phyloP scores from a whole-genome alignment of 2,888 invertebrate genomes.

The Tholera decimalis region DNA sequence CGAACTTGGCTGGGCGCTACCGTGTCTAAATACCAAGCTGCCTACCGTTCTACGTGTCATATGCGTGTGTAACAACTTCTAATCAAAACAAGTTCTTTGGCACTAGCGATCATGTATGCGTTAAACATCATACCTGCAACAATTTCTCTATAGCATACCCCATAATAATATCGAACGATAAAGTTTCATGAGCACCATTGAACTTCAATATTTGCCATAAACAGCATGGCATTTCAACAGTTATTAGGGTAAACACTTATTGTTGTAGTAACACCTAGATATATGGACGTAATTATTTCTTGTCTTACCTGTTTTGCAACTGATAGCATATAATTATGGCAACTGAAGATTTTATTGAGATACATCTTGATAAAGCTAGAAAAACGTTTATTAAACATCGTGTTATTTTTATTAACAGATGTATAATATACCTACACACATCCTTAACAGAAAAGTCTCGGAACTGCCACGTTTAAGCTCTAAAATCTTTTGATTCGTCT shows the following conservation, averaged over 20 bases:
- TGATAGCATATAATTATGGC: no score
- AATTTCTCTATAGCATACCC: slow-evolving; percentile 10
- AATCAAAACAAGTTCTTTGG: slow-evolving; percentile 3
- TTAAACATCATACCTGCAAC: slow-evolving; percentile 8
- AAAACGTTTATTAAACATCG: not conserved
- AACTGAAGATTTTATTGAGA: not conserved
- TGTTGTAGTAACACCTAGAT: slow-evolving; percentile 30
- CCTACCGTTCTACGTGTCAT: not conserved
- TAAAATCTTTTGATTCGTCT: not conserved
- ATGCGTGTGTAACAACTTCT: not conserved
- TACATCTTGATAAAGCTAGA: not conserved
- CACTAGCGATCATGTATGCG: slow-evolving; percentile 16
- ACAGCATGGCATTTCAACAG: slow-evolving; percentile 41
- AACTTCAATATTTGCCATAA: slow-evolving; percentile 49
- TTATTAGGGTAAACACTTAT: slow-evolving; percentile 41
- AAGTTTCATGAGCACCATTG: slow-evolving; percentile 54
- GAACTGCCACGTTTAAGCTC: not conserved
- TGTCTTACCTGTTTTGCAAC: slow-evolving; percentile 12
- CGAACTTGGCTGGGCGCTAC: no score
- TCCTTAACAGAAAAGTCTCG: not conserved
- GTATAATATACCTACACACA: not conserved
- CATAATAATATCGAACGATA: slow-evolving; percentile 46
- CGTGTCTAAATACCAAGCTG: not conserved
- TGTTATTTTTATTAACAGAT: not conserved
- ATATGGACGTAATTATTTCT: slow-evolving; percentile 13